Base-by-base conservation (phyloP, 2,113 vertebrate species). In the Heptranchias perlo region DNA sequence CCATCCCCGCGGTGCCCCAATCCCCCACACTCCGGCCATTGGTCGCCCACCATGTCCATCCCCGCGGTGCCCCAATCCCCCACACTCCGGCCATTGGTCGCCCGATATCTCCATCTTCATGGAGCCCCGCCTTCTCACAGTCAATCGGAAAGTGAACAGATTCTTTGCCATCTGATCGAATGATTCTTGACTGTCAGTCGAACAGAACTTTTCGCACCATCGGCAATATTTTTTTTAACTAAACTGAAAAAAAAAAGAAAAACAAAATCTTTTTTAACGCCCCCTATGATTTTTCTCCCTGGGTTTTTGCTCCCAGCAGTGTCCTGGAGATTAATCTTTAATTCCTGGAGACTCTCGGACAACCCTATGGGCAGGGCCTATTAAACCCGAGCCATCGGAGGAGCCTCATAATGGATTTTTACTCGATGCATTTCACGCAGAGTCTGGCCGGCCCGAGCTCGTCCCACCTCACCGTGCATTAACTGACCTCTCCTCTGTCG, bases 401-500 rank as follows among this genome's bases (percentile, higher is more conserved):
- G 13, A 18, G 86, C 7, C 86, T 89, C 49, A 54, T 0, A 0
- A 14, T 10, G 49, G 31, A 14, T 89, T 52, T 11, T 28, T 87
- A 87, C 52, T 10, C 3, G 13, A 25, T 10, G 8, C 3, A 28
- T 13, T n/a, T 61, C 61, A 52, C 23, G 31, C 47, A 10, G 84
- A 52, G 47, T 49, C 44, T 10, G 44, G 47, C 52, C 16, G 47
- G 47, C 52, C 7, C 6, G 5, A 49, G 39, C 18, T 84, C 39
- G 3, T 21, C 78, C 65, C 10, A 73, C 6, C 0, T 28, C 67
- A 35, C 54, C 0, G 65, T 28, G 10, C 14, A 31, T 11, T 54
- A 23, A 0, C 96, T 96, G 97, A 99, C 99, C 99, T 99, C 99
- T 97, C 99, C 99, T 78, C 99, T 97, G 97, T 99, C 99, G 54